phyloP scores from a whole-genome alignment of 2,888 invertebrate species.

The Enchytraeus crypticus region DNA sequence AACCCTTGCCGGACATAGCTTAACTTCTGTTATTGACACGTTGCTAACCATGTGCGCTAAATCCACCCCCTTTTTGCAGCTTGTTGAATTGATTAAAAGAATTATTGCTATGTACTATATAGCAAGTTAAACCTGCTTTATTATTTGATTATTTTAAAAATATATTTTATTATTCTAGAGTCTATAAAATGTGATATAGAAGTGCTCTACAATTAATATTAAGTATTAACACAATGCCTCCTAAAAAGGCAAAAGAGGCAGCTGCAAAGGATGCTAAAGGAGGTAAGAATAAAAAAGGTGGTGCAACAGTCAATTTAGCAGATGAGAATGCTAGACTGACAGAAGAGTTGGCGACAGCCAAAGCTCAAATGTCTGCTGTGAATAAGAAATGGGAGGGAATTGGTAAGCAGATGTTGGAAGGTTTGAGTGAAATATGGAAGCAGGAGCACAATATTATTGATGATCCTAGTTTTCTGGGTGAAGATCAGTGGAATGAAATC shows the following conservation, averaged over 20 bases:
- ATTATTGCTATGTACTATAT: no score
- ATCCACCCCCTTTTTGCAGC: no score
- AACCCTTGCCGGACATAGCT: no score
- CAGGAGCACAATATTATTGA: conserved; percentile 9
- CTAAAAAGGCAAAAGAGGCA: not conserved
- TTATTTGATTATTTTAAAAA: no score
- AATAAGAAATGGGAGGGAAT: conserved; percentile 5
- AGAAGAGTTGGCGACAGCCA: conserved; percentile 11
- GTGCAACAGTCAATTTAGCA: no score
- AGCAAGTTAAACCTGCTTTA: no score
- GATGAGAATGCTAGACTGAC: conserved; percentile 18
- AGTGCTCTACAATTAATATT: no score
- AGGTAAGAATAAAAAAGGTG: not conserved
- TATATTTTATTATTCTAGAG: no score
- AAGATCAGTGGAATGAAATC: conserved; percentile 3
- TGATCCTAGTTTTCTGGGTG: conserved; percentile 2
- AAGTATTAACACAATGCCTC: conserved; percentile 4
- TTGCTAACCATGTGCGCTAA: no score
- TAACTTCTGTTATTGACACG: no score
- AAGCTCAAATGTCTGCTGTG: conserved; percentile 9
- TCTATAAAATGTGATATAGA: no score
- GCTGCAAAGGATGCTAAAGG: not conserved
- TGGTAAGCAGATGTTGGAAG: conserved; percentile 8
- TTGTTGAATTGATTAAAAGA: no score
- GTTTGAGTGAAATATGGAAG: conserved; percentile 12